These are phyloP conservation scores for Rattus rattus DNA, from an alignment of 2,113 vertebrate genomes.

Conservation along the genomic window DNA sequence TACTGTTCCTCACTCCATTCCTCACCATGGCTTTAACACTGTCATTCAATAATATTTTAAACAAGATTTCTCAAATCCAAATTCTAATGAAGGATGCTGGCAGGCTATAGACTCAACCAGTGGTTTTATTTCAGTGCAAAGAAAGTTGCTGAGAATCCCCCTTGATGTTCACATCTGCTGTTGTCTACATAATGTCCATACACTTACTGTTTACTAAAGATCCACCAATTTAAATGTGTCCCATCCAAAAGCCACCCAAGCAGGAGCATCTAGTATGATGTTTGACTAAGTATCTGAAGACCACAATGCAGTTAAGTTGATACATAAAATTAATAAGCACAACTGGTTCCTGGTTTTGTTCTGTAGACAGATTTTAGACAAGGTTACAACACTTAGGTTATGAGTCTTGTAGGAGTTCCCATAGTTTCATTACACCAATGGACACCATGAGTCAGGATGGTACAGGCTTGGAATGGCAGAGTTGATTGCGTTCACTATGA, in stretches of 20 bases:
- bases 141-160: no score
- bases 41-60: background rate
- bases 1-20: no score
- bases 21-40: background rate
- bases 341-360: background rate
- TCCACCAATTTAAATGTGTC: background rate
- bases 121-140: background rate
- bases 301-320: background rate
- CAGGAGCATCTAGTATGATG: background rate
- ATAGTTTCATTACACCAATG: background rate
- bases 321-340: background rate
- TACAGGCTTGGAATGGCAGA: background rate
- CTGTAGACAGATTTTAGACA: background rate
- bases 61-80: background rate
- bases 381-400: background rate
- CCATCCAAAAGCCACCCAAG: background rate
- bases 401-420: background rate
- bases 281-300: background rate
- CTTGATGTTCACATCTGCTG: background rate
- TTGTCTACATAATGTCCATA: background rate
- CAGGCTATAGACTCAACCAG: background rate
- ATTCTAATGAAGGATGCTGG: background rate
- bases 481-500: background rate
- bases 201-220: background rate
- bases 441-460: background rate